Evolutionary conservation across 2,113 vertebrate genomes (phyloP).

Genomic region (Megaleporinus macrocephalus): DNA sequence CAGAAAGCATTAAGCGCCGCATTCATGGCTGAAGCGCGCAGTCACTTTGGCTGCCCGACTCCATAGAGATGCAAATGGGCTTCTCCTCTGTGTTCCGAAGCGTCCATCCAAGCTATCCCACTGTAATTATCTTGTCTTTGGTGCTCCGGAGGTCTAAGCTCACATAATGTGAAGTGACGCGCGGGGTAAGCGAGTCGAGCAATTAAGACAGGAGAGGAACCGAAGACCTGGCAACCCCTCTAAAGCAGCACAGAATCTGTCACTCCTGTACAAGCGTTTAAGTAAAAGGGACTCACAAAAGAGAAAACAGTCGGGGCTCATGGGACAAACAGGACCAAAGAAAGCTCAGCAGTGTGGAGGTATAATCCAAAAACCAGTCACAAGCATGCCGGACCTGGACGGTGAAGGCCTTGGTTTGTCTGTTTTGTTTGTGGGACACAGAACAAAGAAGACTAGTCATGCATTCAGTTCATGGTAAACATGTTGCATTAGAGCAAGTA

Average conservation of each 20-base stretch:
- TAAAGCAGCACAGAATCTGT: slow-evolving; percentile 59
- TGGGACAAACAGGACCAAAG: slow-evolving; percentile 7
- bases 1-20: slow-evolving; percentile 20
- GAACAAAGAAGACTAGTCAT: neutral
- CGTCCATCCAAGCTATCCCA: slow-evolving; percentile 48
- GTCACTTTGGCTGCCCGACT: slow-evolving; percentile 24
- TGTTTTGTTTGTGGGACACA: neutral
- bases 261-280: slow-evolving; percentile 43
- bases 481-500: neutral
- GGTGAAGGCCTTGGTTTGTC: neutral
- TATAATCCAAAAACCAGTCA: neutral
- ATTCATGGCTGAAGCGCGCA: slow-evolving; percentile 24
- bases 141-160: slow-evolving; percentile 64
- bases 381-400: neutral
- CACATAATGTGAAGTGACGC: slow-evolving; percentile 62
- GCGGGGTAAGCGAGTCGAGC: slow-evolving; percentile 65
- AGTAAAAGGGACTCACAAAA: slow-evolving; percentile 11
- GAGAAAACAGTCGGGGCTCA: slow-evolving; percentile 1
- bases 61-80: slow-evolving; percentile 55
- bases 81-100: slow-evolving; percentile 48
- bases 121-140: slow-evolving; percentile 73
- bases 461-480: neutral
- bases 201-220: slow-evolving; percentile 68
- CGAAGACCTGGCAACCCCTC: slow-evolving; percentile 58
- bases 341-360: neutral